phyloP scores from a whole-genome alignment of 2,888 invertebrate species.

The Mantis religiosa region DNA sequence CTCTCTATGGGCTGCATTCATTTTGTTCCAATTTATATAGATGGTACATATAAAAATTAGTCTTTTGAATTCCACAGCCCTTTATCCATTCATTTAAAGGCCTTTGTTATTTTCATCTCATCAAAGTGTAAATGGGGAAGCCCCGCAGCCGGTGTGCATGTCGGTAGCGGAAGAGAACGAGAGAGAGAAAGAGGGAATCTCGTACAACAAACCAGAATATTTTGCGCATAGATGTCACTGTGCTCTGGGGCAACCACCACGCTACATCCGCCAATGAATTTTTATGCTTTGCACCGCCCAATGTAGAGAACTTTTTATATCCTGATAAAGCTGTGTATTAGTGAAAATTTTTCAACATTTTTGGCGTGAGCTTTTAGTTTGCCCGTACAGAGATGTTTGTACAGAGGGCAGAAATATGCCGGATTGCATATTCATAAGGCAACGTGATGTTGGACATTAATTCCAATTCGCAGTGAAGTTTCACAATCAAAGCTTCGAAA shows the following conservation, averaged over 20 bases:
- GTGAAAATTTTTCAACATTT: not conserved
- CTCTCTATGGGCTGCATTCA: not conserved
- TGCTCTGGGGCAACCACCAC: not conserved
- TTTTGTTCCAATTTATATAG: not conserved
- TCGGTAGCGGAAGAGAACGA: not conserved
- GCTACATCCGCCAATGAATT: not conserved
- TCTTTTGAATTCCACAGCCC: not conserved
- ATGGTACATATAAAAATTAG: not conserved
- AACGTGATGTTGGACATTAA: not conserved
- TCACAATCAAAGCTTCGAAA: too few relatives aligned
- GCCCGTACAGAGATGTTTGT: not conserved
- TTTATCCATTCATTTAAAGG: not conserved
- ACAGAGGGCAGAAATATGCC: not conserved
- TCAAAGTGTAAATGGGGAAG: not conserved
- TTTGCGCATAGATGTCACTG: not conserved
- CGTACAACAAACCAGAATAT: not conserved
- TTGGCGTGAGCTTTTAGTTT: not conserved
- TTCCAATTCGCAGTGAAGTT: too few relatives aligned
- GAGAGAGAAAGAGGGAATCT: not conserved
- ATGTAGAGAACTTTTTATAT: not conserved
- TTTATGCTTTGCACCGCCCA: not conserved
- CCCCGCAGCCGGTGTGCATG: not conserved
- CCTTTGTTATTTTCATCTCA: not conserved
- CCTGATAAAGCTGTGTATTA: not conserved
- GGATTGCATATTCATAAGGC: not conserved